These are phyloP conservation scores for Scaptomyza polygonia DNA, from an alignment of 2,888 invertebrate species.

Conservation along the genomic window DNA sequence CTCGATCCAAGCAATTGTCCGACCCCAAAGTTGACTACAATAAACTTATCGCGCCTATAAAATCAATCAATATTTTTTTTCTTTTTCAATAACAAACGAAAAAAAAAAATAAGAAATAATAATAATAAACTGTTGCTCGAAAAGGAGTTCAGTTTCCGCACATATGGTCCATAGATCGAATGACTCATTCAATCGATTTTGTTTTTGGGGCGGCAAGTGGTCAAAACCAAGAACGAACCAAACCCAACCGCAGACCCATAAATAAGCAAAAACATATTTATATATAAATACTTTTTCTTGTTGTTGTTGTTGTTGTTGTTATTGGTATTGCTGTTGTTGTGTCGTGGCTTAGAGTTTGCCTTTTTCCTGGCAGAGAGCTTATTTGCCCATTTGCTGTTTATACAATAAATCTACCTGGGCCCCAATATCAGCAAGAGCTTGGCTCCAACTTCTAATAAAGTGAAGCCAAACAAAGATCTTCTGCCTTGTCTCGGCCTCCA, in stretches of 20 bases:
- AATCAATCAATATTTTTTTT: slow-evolving; percentile 69
- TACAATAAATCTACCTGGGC: slow-evolving; percentile 75
- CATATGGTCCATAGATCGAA: slow-evolving; percentile 37
- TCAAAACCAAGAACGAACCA: slow-evolving; percentile 46
- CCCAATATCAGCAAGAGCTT: not conserved
- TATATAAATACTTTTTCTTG: slow-evolving; percentile 20
- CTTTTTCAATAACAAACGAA: slow-evolving; percentile 30
- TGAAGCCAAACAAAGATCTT: slow-evolving; percentile 46
- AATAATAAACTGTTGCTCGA: slow-evolving; percentile 62
- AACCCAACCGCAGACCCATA: slow-evolving; percentile 60
- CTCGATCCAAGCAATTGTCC: slow-evolving; percentile 23
- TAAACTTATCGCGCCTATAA: slow-evolving; percentile 75
- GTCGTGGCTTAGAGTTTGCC: slow-evolving; percentile 38
- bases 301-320: slow-evolving; percentile 18
- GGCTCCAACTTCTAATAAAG: slow-evolving; percentile 61
- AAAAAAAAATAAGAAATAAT: slow-evolving; percentile 34
- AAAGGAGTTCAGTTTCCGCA: slow-evolving; percentile 71
- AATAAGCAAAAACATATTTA: slow-evolving; percentile 62
- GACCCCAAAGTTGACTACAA: slow-evolving; percentile 46
- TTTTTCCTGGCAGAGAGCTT: slow-evolving; percentile 50
- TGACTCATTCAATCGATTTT: slow-evolving; percentile 56
- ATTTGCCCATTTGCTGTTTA: slow-evolving; percentile 68
- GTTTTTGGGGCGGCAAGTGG: slow-evolving; percentile 63
- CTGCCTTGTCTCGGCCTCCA: not conserved
- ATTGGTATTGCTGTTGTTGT: slow-evolving; percentile 9